A percentile compares a stretch with the other conserved stretches of the same genome.
Conservation (phyloP, 2,113 vertebrate species). For the Corythoichthys haematopterus region DNA sequence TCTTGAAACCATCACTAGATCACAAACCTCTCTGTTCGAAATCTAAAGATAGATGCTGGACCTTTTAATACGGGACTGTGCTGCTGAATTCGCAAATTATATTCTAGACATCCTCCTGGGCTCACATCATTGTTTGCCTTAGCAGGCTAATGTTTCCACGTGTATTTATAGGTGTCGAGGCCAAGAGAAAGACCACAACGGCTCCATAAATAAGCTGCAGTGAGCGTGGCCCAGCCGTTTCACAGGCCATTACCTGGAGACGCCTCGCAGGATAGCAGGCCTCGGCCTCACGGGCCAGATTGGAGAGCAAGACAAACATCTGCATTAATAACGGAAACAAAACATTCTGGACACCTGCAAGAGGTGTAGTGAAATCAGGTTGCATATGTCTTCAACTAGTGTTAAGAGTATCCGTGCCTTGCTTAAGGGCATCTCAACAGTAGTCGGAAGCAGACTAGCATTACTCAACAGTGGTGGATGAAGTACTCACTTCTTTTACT, state of each 20-base stretch:
- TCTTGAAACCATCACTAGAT: conserved; percentile 39
- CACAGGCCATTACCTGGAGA: conserved; percentile 67
- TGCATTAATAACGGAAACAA: conserved; percentile 44
- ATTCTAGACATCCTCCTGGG: conserved; percentile 49
- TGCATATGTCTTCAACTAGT: not conserved
- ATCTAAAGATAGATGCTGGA: conserved; percentile 22
- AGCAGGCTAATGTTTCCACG: conserved; percentile 55
- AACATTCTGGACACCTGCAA: not conserved
- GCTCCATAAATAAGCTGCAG: conserved; percentile 66
- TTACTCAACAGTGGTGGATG: no score
- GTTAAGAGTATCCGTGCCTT: not conserved
- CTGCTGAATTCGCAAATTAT: conserved; percentile 64
- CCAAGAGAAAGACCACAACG: conserved; percentile 62
- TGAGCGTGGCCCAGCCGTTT: conserved; percentile 63
- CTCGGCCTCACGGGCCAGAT: conserved; percentile 23
- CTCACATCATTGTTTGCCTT: conserved; percentile 69
- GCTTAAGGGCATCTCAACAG: not conserved
- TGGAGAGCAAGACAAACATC: conserved; percentile 39
- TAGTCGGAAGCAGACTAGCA: no score
- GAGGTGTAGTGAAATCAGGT: not conserved
- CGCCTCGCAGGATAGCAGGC: conserved; percentile 43
- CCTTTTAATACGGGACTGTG: conserved; percentile 39
- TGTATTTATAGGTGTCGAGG: conserved; percentile 64
- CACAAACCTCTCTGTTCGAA: conserved; percentile 36
- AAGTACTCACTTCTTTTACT: no score